Evolutionary conservation across 2,113 vertebrate genomes (phyloP), one percentile per base, ranked within the genome.

Genomic region (Lonchura striata): DNA sequence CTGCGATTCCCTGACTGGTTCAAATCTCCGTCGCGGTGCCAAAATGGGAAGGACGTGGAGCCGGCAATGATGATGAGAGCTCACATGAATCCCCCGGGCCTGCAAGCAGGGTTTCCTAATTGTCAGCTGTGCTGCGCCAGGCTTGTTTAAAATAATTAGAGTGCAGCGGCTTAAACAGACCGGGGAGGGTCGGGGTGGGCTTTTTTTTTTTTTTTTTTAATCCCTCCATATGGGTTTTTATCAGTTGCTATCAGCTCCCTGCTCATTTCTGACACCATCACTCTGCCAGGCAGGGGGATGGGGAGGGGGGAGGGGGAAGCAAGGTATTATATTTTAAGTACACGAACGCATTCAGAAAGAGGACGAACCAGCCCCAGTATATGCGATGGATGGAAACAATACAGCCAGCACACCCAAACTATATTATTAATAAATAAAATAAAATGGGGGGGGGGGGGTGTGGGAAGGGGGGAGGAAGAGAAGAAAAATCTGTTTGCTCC

Each of bases 131-230:
- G 97, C 98, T 95, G 97, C 54, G 71, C 97, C 81, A 94, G 54
- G 97, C 98, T 98, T 97, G 97, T 98, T 98, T 97, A 97, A 98
- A 98, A 98, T 98, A 98, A 98, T 98, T 98, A 98, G 97, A 97
- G 94, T 93, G 96, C 76, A 37, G 92, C 47, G 42, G 96, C 96
- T 96, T 96, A 87, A 86, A 97, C 95, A 96, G 94, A 92, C 76
- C 30, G 6, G 63, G 64, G 63, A n/a, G 37, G 65, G 50, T 18
- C 30, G 33, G 53, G 49, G 30, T 17, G 35, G 60, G 44, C 7
- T 56, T 72, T 92, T 75, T 88, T 72, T 69, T 87, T 69, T 68
- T 86, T 82, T 78, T 83, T 77, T 76, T 53, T 22, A 76, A 93
- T 92, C 86, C 84, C 91, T 96, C 94, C 52, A 80, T 82, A 92